phyloP scores from a whole-genome alignment of 2,888 invertebrate genomes.

The Oegoconia quadripuncta region DNA sequence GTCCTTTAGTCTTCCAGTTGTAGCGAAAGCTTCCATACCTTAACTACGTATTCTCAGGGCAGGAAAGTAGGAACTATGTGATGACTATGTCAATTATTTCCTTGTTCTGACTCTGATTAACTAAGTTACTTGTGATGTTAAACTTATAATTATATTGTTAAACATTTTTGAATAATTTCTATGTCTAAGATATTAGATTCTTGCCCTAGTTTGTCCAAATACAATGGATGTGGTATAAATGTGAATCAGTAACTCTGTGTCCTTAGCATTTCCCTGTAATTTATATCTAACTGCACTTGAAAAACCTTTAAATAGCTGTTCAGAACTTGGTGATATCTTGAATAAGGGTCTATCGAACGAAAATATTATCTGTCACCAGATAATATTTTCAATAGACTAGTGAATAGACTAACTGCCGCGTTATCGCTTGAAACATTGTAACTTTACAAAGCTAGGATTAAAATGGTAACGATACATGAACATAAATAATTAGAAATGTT shows the following conservation, averaged over 20 bases:
- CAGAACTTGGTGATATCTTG: too few species aligned
- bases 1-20: constrained; percentile 73
- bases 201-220: constrained; percentile 60
- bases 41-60: constrained; percentile 52
- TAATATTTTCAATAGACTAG: too few species aligned
- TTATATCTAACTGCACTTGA: constrained; percentile 51
- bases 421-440: too few species aligned
- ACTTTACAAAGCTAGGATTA: too few species aligned
- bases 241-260: constrained; percentile 68
- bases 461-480: too few species aligned
- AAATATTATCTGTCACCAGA: too few species aligned
- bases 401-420: too few species aligned
- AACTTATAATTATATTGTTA: constrained; percentile 21
- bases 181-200: too few species aligned
- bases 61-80: constrained; percentile 74
- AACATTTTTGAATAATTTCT: constrained; percentile 34
- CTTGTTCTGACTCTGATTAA: constrained; percentile 58
- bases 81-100: constrained; percentile 79
- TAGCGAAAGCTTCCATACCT: constrained; percentile 62
- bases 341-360: too few species aligned
- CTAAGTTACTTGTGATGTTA: constrained; percentile 37
- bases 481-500: too few species aligned
- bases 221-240: constrained; percentile 71
- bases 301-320: constrained; percentile 15
- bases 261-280: constrained; percentile 59